Evolutionary conservation across 1,140 invertebrate genomes (phyloP).

Genomic region (Formica selysi): DNA sequence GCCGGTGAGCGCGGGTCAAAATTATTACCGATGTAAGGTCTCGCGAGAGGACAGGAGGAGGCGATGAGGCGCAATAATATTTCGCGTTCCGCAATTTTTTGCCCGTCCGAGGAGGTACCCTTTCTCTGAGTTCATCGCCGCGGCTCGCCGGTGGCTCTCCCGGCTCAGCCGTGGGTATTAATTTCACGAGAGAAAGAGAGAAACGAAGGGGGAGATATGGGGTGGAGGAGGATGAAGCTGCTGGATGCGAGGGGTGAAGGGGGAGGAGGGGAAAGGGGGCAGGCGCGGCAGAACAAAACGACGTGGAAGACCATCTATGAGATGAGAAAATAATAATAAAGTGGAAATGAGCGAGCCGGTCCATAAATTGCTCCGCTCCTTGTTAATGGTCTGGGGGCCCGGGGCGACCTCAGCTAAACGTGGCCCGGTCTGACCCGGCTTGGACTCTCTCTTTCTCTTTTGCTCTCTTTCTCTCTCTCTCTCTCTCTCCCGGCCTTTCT

Average conservation of each 20-base stretch:
- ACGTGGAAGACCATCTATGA: slow-evolving; percentile 84
- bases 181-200: slow-evolving; percentile 75
- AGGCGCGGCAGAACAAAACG: slow-evolving; percentile 79
- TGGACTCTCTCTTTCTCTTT: slow-evolving; percentile 66
- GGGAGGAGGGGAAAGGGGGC: slow-evolving; percentile 68
- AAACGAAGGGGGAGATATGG: slow-evolving; percentile 64
- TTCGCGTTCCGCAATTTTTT: slow-evolving; percentile 77
- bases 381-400: slow-evolving; percentile 86
- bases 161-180: slow-evolving; percentile 77
- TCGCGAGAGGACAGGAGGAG: slow-evolving; percentile 29
- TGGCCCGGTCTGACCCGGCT: slow-evolving; percentile 83
- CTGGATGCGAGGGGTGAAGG: slow-evolving; percentile 45
- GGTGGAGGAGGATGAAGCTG: slow-evolving; percentile 59
- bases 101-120: slow-evolving; percentile 56
- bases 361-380: slow-evolving; percentile 87
- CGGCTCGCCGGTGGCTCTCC: slow-evolving; percentile 69
- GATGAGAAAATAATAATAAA: slow-evolving; percentile 87
- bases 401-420: slow-evolving; percentile 85
- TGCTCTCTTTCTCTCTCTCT: slow-evolving; percentile 44
- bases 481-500: slow-evolving; percentile 52
- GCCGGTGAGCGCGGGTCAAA: neutral
- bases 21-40: slow-evolving; percentile 64
- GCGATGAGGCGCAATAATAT: slow-evolving; percentile 70
- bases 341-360: slow-evolving; percentile 86
- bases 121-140: slow-evolving; percentile 70